Percentiles rank a stretch among this genome's conserved stretches.
Evolutionary conservation across 2,888 invertebrate species (phyloP).

Genomic region (Zelleria hepariella): DNA sequence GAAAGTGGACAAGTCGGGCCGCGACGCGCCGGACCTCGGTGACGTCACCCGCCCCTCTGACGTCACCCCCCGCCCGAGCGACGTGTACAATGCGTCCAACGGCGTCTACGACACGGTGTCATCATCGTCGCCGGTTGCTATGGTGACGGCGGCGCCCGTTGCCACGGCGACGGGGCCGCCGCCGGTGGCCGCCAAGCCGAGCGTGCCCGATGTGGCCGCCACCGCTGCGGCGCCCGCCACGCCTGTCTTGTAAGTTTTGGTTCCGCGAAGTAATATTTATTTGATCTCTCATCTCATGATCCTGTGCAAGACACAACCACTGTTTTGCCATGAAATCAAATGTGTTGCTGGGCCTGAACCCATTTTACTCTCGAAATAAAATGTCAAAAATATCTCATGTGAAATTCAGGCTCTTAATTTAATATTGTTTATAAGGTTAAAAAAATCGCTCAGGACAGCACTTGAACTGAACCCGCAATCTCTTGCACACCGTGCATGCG

Average conservation of each 20-base stretch:
- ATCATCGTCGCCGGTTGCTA: constrained; percentile 12
- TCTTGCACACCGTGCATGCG: no score
- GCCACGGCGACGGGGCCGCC: constrained; percentile 10
- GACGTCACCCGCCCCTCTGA: constrained; percentile 38
- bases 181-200: constrained; percentile 6
- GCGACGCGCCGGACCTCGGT: constrained; percentile 58
- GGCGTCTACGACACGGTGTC: constrained; percentile 6
- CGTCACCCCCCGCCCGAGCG: constrained; percentile 20
- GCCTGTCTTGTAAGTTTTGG: not conserved
- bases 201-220: constrained; percentile 8
- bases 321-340: no score
- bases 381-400: no score
- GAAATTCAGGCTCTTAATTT: no score
- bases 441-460: no score
- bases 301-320: no score
- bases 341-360: no score
- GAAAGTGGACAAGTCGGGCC: constrained; percentile 56
- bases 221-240: not conserved
- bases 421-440: no score
- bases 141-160: constrained; percentile 13
- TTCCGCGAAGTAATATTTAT: not conserved
- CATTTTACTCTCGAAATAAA: no score
- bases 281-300: no score
- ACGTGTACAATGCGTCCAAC: not conserved
- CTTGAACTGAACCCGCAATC: no score